Conservation (phyloP, 2,888 invertebrate species). For the Ligdia adustata region DNA sequence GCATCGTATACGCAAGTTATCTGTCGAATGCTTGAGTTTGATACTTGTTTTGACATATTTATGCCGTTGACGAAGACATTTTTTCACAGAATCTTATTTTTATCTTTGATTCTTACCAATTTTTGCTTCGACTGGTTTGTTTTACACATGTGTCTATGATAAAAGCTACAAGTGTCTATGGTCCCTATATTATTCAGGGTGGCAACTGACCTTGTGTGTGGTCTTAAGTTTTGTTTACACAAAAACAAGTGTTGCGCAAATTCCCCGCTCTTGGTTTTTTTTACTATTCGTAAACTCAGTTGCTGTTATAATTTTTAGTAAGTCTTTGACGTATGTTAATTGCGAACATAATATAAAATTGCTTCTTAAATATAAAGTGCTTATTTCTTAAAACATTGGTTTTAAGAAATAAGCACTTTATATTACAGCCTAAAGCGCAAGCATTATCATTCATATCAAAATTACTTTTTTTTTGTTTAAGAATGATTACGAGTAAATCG, state of each 20-base stretch:
- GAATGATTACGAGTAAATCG: no score
- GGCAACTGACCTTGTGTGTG: constrained; percentile 34
- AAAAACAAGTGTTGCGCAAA: constrained; percentile 29
- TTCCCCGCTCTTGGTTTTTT: constrained; percentile 13
- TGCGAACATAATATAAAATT: no score
- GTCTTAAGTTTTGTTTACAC: constrained; percentile 22
- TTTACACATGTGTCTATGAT: constrained; percentile 27
- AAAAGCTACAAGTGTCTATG: constrained; percentile 20
- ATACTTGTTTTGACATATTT: constrained; percentile 43
- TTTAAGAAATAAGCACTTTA: no score
- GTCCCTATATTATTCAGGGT: no score
- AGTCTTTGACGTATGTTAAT: no score
- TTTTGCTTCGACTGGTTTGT: constrained; percentile 14
- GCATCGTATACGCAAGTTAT: constrained; percentile 18
- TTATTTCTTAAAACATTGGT: no score
- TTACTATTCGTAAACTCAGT: not conserved
- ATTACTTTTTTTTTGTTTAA: no score
- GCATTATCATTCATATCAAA: no score
- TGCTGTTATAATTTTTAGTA: no score
- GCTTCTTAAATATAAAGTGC: no score
- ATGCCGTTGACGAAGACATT: constrained; percentile 32
- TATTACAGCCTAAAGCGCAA: no score
- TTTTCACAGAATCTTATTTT: constrained; percentile 25
- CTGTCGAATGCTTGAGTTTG: not conserved
- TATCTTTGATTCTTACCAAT: constrained; percentile 15